phyloP scores from a whole-genome alignment of 1,140 invertebrate species.

The Helicoverpa armigera region DNA sequence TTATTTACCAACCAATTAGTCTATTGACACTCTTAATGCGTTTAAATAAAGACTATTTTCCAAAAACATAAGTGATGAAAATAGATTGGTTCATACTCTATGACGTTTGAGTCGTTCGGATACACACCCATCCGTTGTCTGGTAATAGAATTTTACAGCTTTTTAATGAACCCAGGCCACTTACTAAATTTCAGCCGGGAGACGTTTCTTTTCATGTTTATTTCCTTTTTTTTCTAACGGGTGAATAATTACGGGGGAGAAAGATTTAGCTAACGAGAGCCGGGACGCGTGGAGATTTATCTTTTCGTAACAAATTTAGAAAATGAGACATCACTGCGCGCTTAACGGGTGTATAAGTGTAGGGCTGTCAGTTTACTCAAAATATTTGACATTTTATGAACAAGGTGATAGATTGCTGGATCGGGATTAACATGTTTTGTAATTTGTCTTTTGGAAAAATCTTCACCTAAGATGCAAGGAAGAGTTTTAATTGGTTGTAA shows the following conservation, averaged over 20 bases:
- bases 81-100: conserved; percentile 56
- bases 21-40: conserved; percentile 49
- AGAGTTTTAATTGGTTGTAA: not conserved
- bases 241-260: conserved; percentile 81
- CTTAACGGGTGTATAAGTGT: conserved; percentile 46
- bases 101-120: conserved; percentile 63
- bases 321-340: conserved; percentile 81
- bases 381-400: conserved; percentile 32
- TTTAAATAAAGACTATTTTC: conserved; percentile 60
- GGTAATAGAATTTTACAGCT: conserved; percentile 81
- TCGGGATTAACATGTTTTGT: conserved; percentile 22
- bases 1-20: conserved; percentile 48
- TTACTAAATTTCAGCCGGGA: conserved; percentile 77
- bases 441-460: conserved; percentile 13
- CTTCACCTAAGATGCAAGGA: not conserved
- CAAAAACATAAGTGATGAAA: conserved; percentile 49
- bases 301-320: conserved; percentile 85
- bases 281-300: conserved; percentile 81
- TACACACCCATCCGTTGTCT: conserved; percentile 68
- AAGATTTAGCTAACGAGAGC: conserved; percentile 83
- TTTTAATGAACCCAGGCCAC: conserved; percentile 82
- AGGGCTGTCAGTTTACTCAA: conserved; percentile 38
- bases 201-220: conserved; percentile 80
- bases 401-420: not conserved
- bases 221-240: conserved; percentile 67